Conservation (phyloP, 1,140 invertebrate genomes). For the Bemisia tabaci region DNA sequence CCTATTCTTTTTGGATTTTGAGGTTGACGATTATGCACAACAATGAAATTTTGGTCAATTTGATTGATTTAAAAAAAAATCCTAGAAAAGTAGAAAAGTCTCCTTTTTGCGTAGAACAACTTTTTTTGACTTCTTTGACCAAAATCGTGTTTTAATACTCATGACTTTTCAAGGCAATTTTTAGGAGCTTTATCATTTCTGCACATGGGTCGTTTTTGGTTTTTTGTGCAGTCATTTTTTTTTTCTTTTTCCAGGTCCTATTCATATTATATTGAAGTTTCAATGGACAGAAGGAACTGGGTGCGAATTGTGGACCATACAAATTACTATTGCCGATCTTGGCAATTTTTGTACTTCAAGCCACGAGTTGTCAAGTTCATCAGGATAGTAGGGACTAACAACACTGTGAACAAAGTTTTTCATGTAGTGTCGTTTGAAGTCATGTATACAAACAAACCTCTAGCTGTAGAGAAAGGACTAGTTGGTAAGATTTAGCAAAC, state of each 20-base stretch:
- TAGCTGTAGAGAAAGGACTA: slow-evolving; percentile 46
- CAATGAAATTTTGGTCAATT: no score
- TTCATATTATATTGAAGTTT: slow-evolving; percentile 93
- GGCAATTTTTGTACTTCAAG: slow-evolving; percentile 90
- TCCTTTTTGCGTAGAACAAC: no score
- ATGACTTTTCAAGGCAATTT: background rate
- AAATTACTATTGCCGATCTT: slow-evolving; percentile 82
- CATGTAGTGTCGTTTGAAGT: slow-evolving; percentile 87
- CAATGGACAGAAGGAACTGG: slow-evolving; percentile 93
- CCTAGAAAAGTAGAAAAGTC: no score
- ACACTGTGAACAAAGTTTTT: slow-evolving; percentile 91
- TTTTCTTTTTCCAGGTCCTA: slow-evolving; percentile 52
- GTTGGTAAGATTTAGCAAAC: slow-evolving; percentile 36
- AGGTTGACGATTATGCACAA: no score
- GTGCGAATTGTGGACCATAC: slow-evolving; percentile 82
- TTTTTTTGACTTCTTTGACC: no score
- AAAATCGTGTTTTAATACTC: slow-evolving; percentile 6
- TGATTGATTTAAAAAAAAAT: no score
- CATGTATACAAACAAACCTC: slow-evolving; percentile 61
- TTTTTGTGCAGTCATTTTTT: slow-evolving; percentile 1
- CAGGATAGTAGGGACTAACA: slow-evolving; percentile 83
- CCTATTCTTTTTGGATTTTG: no score
- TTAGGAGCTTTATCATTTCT: background rate
- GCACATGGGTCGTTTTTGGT: background rate
- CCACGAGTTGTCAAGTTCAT: slow-evolving; percentile 79